A percentile compares a stretch with the other conserved stretches of the same genome.
These are phyloP conservation scores for Anastrepha obliqua DNA, from an alignment of 1,140 invertebrate species.

Conservation along the genomic window DNA sequence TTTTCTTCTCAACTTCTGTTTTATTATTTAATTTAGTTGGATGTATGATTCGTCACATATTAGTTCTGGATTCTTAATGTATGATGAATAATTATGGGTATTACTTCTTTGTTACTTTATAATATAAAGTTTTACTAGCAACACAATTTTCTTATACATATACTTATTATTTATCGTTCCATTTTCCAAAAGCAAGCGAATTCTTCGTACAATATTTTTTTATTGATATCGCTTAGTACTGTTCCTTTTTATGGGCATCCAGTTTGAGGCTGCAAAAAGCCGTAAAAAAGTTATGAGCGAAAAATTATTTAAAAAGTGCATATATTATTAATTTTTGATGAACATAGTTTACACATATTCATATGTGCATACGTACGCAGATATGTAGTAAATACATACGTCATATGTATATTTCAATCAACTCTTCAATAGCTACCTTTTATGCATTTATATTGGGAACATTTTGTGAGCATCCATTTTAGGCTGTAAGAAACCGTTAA, in stretches of 20 bases:
- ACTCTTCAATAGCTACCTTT: too few species aligned
- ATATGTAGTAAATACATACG: too few species aligned
- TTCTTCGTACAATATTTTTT: neutral
- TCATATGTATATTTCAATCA: too few species aligned
- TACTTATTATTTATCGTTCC: neutral
- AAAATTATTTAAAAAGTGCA: neutral
- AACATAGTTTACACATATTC: too few species aligned
- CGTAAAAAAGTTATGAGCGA: neutral
- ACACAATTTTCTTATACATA: slow-evolving; percentile 7
- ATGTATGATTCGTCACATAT: slow-evolving; percentile 39
- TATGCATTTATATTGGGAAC: too few species aligned
- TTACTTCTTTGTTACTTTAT: slow-evolving; percentile 5
- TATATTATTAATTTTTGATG: neutral
- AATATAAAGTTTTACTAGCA: slow-evolving; percentile 3
- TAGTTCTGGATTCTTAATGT: slow-evolving; percentile 13
- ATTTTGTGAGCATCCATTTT: too few species aligned
- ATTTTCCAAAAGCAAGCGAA: neutral
- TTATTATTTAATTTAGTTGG: slow-evolving; percentile 8
- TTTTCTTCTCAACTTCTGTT: slow-evolving; percentile 6
- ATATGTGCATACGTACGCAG: too few species aligned
- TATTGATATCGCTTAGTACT: neutral
- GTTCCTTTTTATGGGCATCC: neutral
- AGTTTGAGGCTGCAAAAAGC: neutral
- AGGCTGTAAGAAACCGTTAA: too few species aligned
- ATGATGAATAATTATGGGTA: slow-evolving; percentile 12